Conservation (phyloP, 2,888 invertebrate species). For the Venustoraphidia nigricollis region DNA sequence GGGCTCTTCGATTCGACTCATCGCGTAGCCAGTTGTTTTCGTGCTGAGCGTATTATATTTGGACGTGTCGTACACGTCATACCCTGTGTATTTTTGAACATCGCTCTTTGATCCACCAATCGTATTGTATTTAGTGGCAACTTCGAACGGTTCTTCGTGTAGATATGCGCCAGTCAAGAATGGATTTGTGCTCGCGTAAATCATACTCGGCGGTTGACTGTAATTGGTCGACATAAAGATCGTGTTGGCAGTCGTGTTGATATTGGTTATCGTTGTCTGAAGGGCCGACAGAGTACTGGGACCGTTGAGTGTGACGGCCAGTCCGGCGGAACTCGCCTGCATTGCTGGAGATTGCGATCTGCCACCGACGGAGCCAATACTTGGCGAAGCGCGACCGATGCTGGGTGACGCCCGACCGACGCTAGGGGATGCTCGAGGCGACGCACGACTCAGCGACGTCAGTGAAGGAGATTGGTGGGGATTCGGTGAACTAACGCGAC, state of each 20-base stretch:
- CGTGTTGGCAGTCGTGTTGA: conserved; percentile 20
- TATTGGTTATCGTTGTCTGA: conserved; percentile 23
- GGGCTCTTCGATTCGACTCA: neutral
- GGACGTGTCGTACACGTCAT: conserved; percentile 9
- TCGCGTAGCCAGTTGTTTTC: neutral
- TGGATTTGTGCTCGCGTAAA: conserved; percentile 40
- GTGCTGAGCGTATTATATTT: conserved; percentile 22
- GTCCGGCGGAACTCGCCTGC: conserved; percentile 42
- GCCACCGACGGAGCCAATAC: conserved; percentile 1
- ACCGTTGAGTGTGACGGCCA: conserved; percentile 42
- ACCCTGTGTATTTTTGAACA: conserved; percentile 15
- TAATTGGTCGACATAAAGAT: conserved; percentile 17
- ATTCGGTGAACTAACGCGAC: conserved; percentile 27
- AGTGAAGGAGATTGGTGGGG: conserved; percentile 21
- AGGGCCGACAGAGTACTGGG: conserved; percentile 23
- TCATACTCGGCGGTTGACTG: conserved; percentile 17
- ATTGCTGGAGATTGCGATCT: conserved; percentile 27
- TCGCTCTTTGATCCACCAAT: conserved; percentile 20
- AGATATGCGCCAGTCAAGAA: conserved; percentile 34
- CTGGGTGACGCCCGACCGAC: conserved; percentile 13
- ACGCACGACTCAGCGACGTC: conserved; percentile 19
- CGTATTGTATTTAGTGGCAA: conserved; percentile 22
- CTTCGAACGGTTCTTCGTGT: conserved; percentile 4
- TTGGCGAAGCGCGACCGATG: conserved; percentile 3
- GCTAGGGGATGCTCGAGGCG: conserved; percentile 28